Conservation (phyloP, 2,888 invertebrate species). For the Hyppa rectilinea region DNA sequence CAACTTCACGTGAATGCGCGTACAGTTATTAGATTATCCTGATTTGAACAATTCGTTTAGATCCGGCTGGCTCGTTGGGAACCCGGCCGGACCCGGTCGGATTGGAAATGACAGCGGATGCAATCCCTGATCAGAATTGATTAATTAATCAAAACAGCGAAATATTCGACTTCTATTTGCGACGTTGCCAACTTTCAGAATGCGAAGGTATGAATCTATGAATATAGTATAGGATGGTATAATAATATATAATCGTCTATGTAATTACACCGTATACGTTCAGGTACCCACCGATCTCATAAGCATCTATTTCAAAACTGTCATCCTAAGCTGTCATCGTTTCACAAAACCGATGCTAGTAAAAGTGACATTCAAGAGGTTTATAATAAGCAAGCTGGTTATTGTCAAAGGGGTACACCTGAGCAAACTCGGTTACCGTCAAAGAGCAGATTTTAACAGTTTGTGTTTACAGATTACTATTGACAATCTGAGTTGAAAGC, state of each 20-base stretch:
- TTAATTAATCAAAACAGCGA: not conserved
- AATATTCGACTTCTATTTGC: not conserved
- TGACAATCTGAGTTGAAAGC: slow-evolving; percentile 86
- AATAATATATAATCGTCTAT: no score
- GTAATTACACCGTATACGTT: slow-evolving; percentile 35
- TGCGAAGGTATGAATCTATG: slow-evolving; percentile 6
- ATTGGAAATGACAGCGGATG: no score
- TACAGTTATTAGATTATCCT: no score
- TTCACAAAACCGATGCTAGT: slow-evolving; percentile 62
- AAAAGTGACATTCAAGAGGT: slow-evolving; percentile 77
- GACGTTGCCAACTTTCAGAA: not conserved
- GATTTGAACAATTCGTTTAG: no score
- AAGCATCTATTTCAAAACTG: slow-evolving; percentile 69
- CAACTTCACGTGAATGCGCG: no score
- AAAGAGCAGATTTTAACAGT: slow-evolving; percentile 89
- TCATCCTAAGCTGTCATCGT: slow-evolving; percentile 70
- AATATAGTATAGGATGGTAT: no score
- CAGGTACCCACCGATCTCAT: slow-evolving; percentile 42
- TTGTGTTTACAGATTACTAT: slow-evolving; percentile 88
- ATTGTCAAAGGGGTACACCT: slow-evolving; percentile 82
- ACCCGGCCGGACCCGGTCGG: no score
- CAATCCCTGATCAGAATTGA: no score
- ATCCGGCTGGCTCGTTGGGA: no score
- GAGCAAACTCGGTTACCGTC: slow-evolving; percentile 85
- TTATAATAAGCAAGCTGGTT: slow-evolving; percentile 75